Conservation (phyloP, 1,140 invertebrate genomes). For the Zaprionus tsacasi region DNA sequence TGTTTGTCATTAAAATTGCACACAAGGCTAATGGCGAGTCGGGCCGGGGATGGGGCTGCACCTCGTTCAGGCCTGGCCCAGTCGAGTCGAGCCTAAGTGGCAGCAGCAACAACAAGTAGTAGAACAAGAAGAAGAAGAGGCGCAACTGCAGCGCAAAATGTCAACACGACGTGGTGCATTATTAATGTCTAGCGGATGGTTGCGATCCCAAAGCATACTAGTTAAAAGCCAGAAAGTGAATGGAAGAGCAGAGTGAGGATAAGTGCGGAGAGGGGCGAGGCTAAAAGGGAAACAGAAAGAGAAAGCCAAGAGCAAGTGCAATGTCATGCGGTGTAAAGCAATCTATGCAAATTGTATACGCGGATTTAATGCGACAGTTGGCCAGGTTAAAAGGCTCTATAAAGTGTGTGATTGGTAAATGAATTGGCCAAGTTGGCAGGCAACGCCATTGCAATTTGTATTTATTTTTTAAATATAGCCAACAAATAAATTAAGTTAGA, state of each 20-base stretch:
- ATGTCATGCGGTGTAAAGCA: conserved; percentile 10
- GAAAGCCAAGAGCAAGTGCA: background rate
- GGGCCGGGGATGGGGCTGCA: conserved; percentile 32
- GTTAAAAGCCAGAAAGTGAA: conserved; percentile 19
- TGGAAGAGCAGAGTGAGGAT: background rate
- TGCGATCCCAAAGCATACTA: conserved; percentile 40
- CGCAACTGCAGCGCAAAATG: conserved; percentile 44
- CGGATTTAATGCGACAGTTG: conserved; percentile 3
- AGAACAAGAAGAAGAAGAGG: background rate
- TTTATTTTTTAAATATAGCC: no score
- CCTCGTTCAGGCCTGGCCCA: conserved; percentile 10
- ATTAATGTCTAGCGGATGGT: conserved; percentile 64
- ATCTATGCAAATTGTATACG: background rate
- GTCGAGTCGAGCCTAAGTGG: conserved; percentile 50
- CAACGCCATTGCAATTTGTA: no score
- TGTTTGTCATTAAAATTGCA: conserved; percentile 82
- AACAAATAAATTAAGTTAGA: no score
- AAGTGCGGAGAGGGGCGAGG: background rate
- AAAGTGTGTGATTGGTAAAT: background rate
- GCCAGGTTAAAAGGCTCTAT: background rate
- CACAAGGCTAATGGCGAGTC: conserved; percentile 76
- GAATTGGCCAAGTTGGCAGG: background rate
- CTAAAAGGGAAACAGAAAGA: background rate
- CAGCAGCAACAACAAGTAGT: conserved; percentile 11
- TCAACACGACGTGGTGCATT: conserved; percentile 61